Evolutionary conservation across 2,797 vertebrate genomes (phyloP).

Genomic region (Hapalemur alaotrensis): DNA sequence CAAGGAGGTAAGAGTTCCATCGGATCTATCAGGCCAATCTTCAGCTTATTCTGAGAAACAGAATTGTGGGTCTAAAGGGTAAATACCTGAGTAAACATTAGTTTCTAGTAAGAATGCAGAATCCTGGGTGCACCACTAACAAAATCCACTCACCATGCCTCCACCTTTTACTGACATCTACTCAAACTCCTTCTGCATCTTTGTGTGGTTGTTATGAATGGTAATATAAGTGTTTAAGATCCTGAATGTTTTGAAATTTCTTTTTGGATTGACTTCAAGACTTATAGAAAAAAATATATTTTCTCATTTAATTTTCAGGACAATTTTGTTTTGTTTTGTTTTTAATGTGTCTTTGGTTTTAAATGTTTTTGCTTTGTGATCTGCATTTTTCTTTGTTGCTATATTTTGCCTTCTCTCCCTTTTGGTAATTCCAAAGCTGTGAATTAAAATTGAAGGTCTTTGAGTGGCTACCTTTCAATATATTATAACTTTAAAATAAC

Average conservation of each 20-base stretch:
- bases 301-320: not conserved
- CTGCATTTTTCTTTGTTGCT: not conserved
- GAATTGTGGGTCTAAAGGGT: not conserved
- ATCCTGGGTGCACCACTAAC: not conserved
- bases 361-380: not conserved
- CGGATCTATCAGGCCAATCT: not conserved
- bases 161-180: not conserved
- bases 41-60: not conserved
- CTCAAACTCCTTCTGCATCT: not conserved
- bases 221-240: not conserved
- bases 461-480: not conserved
- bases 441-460: not conserved
- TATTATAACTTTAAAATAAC: not conserved
- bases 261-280: not conserved
- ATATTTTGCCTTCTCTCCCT: not conserved
- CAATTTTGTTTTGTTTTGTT: not conserved
- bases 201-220: not conserved
- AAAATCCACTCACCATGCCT: not conserved
- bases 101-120: not conserved
- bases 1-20: not conserved
- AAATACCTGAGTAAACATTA: not conserved
- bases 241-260: not conserved
- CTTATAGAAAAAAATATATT: not conserved
- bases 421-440: not conserved
- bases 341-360: not conserved